Evolutionary conservation across 2,797 vertebrate genomes (phyloP), one percentile per base, ranked within the genome.

Genomic region (Melanotaenia boesemani): DNA sequence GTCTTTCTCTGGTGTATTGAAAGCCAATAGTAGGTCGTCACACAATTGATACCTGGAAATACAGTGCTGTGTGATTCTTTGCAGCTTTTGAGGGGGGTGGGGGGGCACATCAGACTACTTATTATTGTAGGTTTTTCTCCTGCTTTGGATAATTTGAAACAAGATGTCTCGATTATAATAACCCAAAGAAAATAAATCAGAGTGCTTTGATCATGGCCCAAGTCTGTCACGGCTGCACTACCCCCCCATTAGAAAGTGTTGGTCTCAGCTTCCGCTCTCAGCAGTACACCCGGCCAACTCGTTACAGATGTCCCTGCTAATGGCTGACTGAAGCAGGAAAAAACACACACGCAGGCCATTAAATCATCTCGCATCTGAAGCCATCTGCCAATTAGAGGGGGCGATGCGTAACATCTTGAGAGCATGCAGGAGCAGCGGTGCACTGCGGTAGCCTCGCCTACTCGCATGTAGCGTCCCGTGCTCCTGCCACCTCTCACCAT

Each of bases 301-400:
- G 89, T 92, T 94, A 95, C 93, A 93, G 94, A 94, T 94, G 93
- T 93, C 91, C 89, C 88, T 72, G 88, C 91, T 94, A 95, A 94
- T 93, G 93, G 91, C 89, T 90, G 91, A 89, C 87, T 81, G 89
- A 93, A 89, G 90, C 92, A 90, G 84, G 84, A 90, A 91, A 88
- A 92, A 86, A 91, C 84, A 90, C 90, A 90, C 86, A 85, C 76
- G 73, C 89, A 85, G 88, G 87, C 92, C 91, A 93, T 90, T 93
- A 92, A 93, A 93, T 93, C 91, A 90, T 90, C 88, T 88, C 60
- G 72, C 88, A 90, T 92, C 89, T 84, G 85, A 92, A 91, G 91
- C 92, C 91, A 91, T 93, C 91, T 90, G 92, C 91, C 93, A 94
- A 94, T 94, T 93, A 94, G 87, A 87, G 79, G 84, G 83, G 89